A percentile compares a stretch with the other conserved stretches of the same genome.
Conservation (phyloP, 2,888 invertebrate genomes). For the Drosophila tanythrix region DNA sequence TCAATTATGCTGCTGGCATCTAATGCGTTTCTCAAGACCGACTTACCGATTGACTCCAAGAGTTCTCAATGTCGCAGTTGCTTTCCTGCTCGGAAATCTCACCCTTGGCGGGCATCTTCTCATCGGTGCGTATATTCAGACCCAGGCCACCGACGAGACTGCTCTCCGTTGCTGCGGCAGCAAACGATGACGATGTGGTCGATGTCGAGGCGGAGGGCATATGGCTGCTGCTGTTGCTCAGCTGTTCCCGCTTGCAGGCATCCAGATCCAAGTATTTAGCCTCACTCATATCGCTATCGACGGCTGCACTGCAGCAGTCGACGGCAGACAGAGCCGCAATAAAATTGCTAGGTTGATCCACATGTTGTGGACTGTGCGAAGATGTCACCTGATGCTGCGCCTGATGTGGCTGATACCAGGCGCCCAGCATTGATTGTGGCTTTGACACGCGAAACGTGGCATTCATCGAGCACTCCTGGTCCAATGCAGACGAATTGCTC, state of each 20-base stretch:
- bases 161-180: slow-evolving; percentile 84
- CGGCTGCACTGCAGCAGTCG: slow-evolving; percentile 76
- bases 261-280: slow-evolving; percentile 84
- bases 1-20: background rate
- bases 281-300: slow-evolving; percentile 77
- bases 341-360: slow-evolving; percentile 74
- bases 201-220: slow-evolving; percentile 73
- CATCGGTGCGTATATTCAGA: slow-evolving; percentile 92
- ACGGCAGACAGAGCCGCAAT: slow-evolving; percentile 78
- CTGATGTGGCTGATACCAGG: slow-evolving; percentile 62
- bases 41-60: slow-evolving; percentile 89
- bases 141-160: slow-evolving; percentile 85
- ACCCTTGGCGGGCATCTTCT: slow-evolving; percentile 94
- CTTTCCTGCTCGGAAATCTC: slow-evolving; percentile 95
- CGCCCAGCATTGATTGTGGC: slow-evolving; percentile 41
- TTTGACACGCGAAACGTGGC: slow-evolving; percentile 66
- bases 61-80: slow-evolving; percentile 91
- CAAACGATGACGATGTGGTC: slow-evolving; percentile 80
- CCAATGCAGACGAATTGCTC: slow-evolving; percentile 67
- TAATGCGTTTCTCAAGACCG: background rate
- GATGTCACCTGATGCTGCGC: slow-evolving; percentile 35
- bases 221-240: slow-evolving; percentile 69
- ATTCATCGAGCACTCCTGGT: slow-evolving; percentile 72
- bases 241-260: slow-evolving; percentile 81
- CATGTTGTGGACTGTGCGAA: slow-evolving; percentile 43